Evolutionary conservation across 2,888 invertebrate species (phyloP), one percentile per base, ranked within the genome.

Genomic region (Oligia fasciuncula): DNA sequence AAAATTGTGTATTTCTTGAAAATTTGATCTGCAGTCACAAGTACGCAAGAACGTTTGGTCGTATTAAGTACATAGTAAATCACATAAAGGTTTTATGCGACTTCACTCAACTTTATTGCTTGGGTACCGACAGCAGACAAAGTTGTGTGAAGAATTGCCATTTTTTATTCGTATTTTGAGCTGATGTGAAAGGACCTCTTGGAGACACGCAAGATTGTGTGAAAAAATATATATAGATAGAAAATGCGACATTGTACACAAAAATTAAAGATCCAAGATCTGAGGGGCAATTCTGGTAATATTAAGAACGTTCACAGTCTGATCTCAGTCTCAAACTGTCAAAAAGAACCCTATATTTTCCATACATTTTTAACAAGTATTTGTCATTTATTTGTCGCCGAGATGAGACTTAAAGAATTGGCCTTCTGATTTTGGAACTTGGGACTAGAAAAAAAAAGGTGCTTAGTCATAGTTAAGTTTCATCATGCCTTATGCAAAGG

Each of bases 41-140:
- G 84, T 79, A 75, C 84, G 80, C 69, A 72, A 76, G 79, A 81
- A 91, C 92, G 92, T 89, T 89, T 87, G 90, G 85, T 86, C 89
- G 91, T 91, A 95, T 96, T 95, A 95, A 95, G 94, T 95, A 96
- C 95, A 95, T 95, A 95, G 94, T 95, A 95, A 96, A 96, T 96
- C 94, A 95, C 94, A 95, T 94, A 94, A 94, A 94, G 91, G 92
- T 93, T 96, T 96, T 95, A 95, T 95, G 96, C 85, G 95, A 93
- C 94, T 95, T 92, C 93, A 92, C 93, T 93, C 93, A 90, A 91
- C 87, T 95, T 95, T 95, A 95, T 94, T 93, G 92, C 95, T 83
- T 75, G 69, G 29, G 94, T 92, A 95, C 85, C 79, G 94, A 81
- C 88, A 85, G 94, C 94, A 85, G 43, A 65, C 57, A 62, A 91